Evolutionary conservation across 1,140 invertebrate genomes (phyloP), one percentile per base, ranked within the genome.

Genomic region (Sycophaga agraensis): DNA sequence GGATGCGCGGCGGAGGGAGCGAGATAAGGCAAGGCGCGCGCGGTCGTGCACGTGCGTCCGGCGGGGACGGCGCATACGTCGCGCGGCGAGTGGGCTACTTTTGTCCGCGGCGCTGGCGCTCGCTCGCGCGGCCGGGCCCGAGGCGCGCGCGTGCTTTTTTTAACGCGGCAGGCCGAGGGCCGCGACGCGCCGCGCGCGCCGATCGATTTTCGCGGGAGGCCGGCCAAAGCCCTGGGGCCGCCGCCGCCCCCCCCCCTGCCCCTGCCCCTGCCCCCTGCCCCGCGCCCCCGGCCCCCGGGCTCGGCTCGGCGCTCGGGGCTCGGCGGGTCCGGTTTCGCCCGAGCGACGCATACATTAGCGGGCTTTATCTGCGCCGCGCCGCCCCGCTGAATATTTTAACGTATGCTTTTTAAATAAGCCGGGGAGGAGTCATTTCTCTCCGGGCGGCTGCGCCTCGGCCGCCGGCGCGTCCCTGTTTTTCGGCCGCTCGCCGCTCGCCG

Each of bases 31-130:
- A n/a, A 14, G 19, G 28, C 58, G 50, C 57, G 50, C 49, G 46
- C 50, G 59, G 53, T 46, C 59, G 54, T 50, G 59, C 54, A 50
- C 59, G 59, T 51, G 26, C 50, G 59, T 14, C 35, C 24, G 17
- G 14, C 19, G 19, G 39, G 39, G 40, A n/a, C 28, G 17, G n/a
- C 22, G 49, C 48, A 31, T 28, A 24, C 16, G 50, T 31, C 50
- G 50, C 35, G 17, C 60, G 43, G 63, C 54, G 60, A 57, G 43
- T 63, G 60, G 60, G 60, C 60, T 63, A 63, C 60, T 63, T 56
- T 56, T 63, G 60, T 63, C 60, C 51, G 51, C 28, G 4, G 28
- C 28, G 28, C 35, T 16, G 16, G 31, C 49, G 40, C 34, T n/a
- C 42, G 34, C 35, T 16, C 16, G 31, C 49, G 40, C 34, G 43